Conservation (phyloP, 2,797 vertebrate species). For the Naso thynnoides region DNA sequence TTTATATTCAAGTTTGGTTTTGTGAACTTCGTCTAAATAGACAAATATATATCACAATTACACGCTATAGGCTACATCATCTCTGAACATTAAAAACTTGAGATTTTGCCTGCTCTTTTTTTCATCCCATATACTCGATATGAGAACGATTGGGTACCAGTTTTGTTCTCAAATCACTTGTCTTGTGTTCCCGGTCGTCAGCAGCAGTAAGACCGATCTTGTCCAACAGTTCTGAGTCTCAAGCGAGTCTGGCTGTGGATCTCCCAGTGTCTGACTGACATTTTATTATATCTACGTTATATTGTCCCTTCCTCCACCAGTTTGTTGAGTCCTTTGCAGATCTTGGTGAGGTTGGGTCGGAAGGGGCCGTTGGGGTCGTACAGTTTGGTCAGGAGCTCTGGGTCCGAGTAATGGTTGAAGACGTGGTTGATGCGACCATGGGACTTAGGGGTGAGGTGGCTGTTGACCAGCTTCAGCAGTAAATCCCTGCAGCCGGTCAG, state of each 20-base stretch:
- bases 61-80: conserved; percentile 22
- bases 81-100: conserved; percentile 36
- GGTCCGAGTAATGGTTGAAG: conserved; percentile 91
- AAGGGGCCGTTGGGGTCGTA: conserved; percentile 86
- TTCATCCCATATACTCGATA: conserved; percentile 43
- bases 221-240: conserved; percentile 48
- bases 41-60: conserved; percentile 24
- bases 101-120: conserved; percentile 33
- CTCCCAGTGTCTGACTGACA: conserved; percentile 67
- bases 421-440: conserved; percentile 91
- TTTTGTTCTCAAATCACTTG: conserved; percentile 36
- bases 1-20: conserved; percentile 59
- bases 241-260: conserved; percentile 35
- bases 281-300: conserved; percentile 54
- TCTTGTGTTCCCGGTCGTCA: conserved; percentile 31
- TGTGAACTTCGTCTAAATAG: conserved; percentile 21
- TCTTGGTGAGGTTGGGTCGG: conserved; percentile 84
- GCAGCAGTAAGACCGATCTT: conserved; percentile 36
- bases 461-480: conserved; percentile 88
- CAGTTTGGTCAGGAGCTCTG: conserved; percentile 87
- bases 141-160: conserved; percentile 27
- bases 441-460: conserved; percentile 92
- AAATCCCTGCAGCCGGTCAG: conserved; percentile 87
- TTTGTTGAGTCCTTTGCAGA: conserved; percentile 91
- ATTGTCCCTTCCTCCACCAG: conserved; percentile 90